Evolutionary conservation across 2,797 vertebrate species (phyloP), one percentile per base, ranked within the genome.

Genomic region (Pampus argenteus): DNA sequence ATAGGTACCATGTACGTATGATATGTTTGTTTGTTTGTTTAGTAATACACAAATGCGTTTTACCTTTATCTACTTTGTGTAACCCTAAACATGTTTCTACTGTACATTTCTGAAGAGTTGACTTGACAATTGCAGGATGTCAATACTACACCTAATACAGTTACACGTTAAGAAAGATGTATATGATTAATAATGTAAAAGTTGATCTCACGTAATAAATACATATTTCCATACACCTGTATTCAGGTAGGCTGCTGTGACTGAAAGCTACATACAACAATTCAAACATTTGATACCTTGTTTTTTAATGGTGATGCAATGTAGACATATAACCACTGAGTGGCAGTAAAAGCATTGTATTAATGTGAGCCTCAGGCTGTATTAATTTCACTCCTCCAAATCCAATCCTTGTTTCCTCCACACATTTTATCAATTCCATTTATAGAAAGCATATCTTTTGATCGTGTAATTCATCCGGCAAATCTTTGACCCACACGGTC

Each of bases 331-430:
- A 66, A 52, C 88, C 92, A 92, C 80, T 66, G 14, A 51, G 72
- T 26, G 89, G 87, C 48, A 85, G 89, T 79, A 84, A 64, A 84
- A 70, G 38, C 81, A 54, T 59, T 52, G 13, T 20, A 36, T 71
- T 73, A 22, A 64, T 9, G 2, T 31, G 3, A 71, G 26, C 17
- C 11, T 9, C 10, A 38, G 4, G 31, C 0, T 3, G 6, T n/a
- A 51, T 42, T 8, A 1, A 7, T 13, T 38, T 50, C 28, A 20
- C 50, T 51, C 9, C 8, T 49, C 15, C 5, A 42, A 61, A 18
- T 40, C 13, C 40, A 34, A 68, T 65, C 57, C 48, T 47, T 23
- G 14, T 44, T 76, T 66, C 34, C 44, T 34, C 14, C 50, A 55
- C 17, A 22, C n/a, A 63, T 6, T 38, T 17, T 76, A 9, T n/a